phyloP scores from a whole-genome alignment of 2,113 vertebrate genomes.

The Zapornia atra region DNA sequence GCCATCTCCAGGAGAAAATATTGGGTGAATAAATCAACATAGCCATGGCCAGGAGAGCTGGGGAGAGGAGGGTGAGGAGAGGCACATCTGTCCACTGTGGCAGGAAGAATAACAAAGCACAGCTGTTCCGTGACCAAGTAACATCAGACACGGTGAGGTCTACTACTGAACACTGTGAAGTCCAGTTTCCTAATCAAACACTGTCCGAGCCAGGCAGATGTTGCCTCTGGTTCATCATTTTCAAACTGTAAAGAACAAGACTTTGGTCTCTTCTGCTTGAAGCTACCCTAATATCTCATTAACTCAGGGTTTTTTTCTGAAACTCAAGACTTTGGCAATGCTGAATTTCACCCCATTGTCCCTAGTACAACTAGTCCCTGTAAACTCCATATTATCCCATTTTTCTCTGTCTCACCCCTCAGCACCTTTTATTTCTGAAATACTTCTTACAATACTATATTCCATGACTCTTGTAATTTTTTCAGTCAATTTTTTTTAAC shows the following conservation, averaged over 20 bases:
- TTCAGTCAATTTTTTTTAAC: not conserved
- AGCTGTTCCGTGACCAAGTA: not conserved
- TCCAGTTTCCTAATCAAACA: not conserved
- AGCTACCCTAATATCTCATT: not conserved
- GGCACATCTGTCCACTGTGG: fast-evolving
- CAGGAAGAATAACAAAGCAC: not conserved
- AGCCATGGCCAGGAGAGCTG: not conserved
- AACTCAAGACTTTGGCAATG: not conserved
- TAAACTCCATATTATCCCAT: not conserved
- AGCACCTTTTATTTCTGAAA: not conserved
- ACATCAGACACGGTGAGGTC: not conserved
- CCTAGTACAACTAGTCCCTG: not conserved
- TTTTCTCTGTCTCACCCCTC: not conserved
- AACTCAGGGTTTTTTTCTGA: fast-evolving
- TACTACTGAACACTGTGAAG: fast-evolving
- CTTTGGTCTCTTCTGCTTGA: not conserved
- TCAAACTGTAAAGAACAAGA: not conserved
- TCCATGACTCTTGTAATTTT: not conserved
- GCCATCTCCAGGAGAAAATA: not conserved
- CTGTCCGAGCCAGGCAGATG: fast-evolving
- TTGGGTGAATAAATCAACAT: too few species aligned
- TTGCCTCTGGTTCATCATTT: not conserved
- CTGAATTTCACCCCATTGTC: not conserved
- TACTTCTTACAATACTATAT: not conserved
- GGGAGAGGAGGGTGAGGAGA: not conserved